These are phyloP conservation scores for Polia nebulosa DNA, from an alignment of 2,888 invertebrate species.

Conservation along the genomic window DNA sequence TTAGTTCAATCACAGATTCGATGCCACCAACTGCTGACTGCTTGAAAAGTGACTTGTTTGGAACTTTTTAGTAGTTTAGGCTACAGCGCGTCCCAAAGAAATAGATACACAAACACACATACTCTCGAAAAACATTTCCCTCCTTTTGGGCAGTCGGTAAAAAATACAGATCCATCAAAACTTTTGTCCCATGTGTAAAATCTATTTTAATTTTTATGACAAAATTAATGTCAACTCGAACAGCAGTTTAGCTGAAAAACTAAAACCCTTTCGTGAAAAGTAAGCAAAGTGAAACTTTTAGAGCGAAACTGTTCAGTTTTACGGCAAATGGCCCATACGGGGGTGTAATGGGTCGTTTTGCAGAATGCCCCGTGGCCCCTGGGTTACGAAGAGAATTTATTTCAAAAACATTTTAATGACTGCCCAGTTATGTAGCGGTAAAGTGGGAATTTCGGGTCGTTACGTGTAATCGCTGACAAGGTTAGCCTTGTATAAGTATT, in stretches of 20 bases:
- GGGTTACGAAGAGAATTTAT: conserved; percentile 53
- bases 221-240: conserved; percentile 18
- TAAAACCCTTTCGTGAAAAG: conserved; percentile 39
- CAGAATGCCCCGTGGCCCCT: conserved; percentile 27
- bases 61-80: too few species aligned
- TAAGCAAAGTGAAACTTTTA: conserved; percentile 40
- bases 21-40: too few species aligned
- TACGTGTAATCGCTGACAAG: conserved; percentile 43
- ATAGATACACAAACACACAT: too few species aligned
- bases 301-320: conserved; percentile 38
- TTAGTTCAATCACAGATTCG: too few species aligned
- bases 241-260: conserved; percentile 26
- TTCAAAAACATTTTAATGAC: conserved; percentile 56
- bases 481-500: conserved; percentile 29
- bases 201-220: background rate
- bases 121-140: background rate
- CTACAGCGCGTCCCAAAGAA: too few species aligned
- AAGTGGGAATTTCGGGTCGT: conserved; percentile 36
- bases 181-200: conserved; percentile 3
- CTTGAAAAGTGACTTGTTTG: too few species aligned
- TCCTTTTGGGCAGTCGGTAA: too few species aligned
- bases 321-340: conserved; percentile 51
- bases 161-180: background rate
- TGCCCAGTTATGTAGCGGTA: conserved; percentile 38
- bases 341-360: conserved; percentile 55